Evolutionary conservation across 2,888 invertebrate species (phyloP), one percentile per base, ranked within the genome.

Genomic region (Sthenelais limicola): DNA sequence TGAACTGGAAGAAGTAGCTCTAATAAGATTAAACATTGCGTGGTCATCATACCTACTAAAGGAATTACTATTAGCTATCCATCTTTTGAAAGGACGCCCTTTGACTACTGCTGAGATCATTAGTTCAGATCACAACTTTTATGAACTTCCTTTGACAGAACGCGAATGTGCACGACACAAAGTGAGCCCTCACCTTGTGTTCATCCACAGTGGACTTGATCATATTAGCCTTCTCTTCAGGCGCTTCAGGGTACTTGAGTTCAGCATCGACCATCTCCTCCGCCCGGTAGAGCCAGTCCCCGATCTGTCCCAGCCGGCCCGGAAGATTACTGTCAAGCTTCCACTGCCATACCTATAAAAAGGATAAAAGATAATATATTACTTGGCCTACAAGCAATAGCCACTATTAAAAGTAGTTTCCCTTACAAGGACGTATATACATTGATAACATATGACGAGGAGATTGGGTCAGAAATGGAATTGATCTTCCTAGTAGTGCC

Each of bases 341-440:
- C 94, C 95, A 94, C 80, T 95, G 91, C 97, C 97, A 97, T 21
- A n/a, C n/a, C n/a, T n/a, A n/a, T n/a, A n/a, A n/a, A n/a, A n/a
- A n/a, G n/a, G n/a, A n/a, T n/a, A n/a, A n/a, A n/a, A n/a, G n/a
- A n/a, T n/a, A n/a, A n/a, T n/a, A n/a, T n/a, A n/a, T n/a, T n/a
- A n/a, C n/a, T n/a, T n/a, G n/a, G n/a, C n/a, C n/a, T n/a, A n/a
- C n/a, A n/a, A n/a, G n/a, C n/a, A 18, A 47, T 18, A 47, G 15
- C n/a, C n/a, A n/a, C n/a, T n/a, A n/a, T n/a, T n/a, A n/a, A n/a
- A n/a, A n/a, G n/a, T n/a, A n/a, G n/a, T n/a, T n/a, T n/a, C n/a
- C n/a, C n/a, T n/a, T n/a, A n/a, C n/a, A n/a, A n/a, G n/a, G n/a
- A n/a, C n/a, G n/a, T n/a, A n/a, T n/a, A n/a, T n/a, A n/a, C n/a